phyloP scores from a whole-genome alignment of 2,113 vertebrate genomes.

The Aythya baeri region DNA sequence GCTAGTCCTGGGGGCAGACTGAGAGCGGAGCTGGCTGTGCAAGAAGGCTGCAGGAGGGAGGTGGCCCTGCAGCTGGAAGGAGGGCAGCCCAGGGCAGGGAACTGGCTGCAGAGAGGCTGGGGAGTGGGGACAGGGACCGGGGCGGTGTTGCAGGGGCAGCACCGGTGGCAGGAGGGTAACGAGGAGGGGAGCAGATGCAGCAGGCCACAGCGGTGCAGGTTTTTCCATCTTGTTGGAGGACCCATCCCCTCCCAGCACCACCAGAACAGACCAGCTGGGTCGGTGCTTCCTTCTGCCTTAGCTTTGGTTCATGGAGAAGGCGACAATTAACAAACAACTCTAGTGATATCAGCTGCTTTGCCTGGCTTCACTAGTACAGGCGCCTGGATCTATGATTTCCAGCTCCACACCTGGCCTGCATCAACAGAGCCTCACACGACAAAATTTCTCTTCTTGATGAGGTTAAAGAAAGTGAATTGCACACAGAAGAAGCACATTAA shows the following conservation, averaged over 20 bases:
- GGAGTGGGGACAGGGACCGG: neutral
- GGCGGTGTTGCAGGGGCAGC: neutral
- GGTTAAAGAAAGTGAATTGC: neutral
- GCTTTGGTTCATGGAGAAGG: neutral
- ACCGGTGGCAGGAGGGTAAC: neutral
- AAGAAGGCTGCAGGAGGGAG: neutral
- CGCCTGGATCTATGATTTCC: neutral
- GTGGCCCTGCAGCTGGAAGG: neutral
- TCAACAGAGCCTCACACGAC: rapidly evolving
- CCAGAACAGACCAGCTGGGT: neutral
- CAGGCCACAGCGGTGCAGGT: rapidly evolving
- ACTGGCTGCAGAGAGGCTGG: neutral
- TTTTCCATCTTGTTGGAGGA: neutral
- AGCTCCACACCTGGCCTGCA: neutral
- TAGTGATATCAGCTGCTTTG: neutral
- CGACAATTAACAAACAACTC: neutral
- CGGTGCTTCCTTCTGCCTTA: neutral
- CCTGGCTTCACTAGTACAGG: rapidly evolving
- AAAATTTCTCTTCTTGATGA: neutral
- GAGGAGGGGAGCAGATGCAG: neutral
- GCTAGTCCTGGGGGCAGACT: neutral
- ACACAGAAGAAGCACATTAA: neutral
- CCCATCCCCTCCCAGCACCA: neutral
- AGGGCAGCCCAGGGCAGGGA: neutral
- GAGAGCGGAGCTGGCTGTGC: rapidly evolving